These are phyloP conservation scores for Drosophila quasianomalipes DNA, from an alignment of 2,888 invertebrate genomes.

Conservation along the genomic window DNA sequence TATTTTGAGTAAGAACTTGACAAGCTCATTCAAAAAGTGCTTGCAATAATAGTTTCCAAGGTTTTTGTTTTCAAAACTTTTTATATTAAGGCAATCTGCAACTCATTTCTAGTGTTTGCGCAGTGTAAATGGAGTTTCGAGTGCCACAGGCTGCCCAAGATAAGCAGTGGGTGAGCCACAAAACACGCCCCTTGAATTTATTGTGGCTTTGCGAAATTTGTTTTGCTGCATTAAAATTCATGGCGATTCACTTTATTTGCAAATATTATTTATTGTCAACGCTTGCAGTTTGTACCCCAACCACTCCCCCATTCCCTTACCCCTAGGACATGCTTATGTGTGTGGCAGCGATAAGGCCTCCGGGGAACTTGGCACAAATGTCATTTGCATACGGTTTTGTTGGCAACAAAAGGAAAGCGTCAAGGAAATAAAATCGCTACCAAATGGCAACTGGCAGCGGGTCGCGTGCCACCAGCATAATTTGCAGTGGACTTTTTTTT, in stretches of 20 bases:
- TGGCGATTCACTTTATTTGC: slow-evolving; percentile 74
- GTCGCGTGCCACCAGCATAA: slow-evolving; percentile 75
- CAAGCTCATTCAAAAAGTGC: neutral
- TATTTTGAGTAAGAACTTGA: neutral
- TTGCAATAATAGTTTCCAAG: neutral
- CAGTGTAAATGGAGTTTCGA: neutral
- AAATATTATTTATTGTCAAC: slow-evolving; percentile 83
- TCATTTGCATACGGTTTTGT: slow-evolving; percentile 70
- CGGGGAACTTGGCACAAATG: slow-evolving; percentile 30
- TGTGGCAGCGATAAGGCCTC: slow-evolving; percentile 63
- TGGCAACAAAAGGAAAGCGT: slow-evolving; percentile 46
- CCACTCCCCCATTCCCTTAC: neutral
- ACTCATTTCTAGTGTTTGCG: neutral
- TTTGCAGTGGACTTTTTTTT: slow-evolving; percentile 43
- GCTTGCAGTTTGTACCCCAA: slow-evolving; percentile 34
- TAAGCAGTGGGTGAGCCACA: slow-evolving; percentile 48
- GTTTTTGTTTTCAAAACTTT: neutral
- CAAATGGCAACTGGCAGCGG: slow-evolving; percentile 38
- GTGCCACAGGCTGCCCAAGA: slow-evolving; percentile 19
- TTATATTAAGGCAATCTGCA: neutral
- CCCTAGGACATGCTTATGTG: slow-evolving; percentile 41
- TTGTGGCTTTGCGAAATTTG: slow-evolving; percentile 42
- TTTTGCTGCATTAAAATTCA: slow-evolving; percentile 54
- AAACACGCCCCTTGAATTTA: slow-evolving; percentile 50
- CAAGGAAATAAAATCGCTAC: slow-evolving; percentile 68